Percentiles rank a stretch among this genome's conserved stretches.
phyloP scores from a whole-genome alignment of 2,113 vertebrate species.

The Mesitornis unicolor region DNA sequence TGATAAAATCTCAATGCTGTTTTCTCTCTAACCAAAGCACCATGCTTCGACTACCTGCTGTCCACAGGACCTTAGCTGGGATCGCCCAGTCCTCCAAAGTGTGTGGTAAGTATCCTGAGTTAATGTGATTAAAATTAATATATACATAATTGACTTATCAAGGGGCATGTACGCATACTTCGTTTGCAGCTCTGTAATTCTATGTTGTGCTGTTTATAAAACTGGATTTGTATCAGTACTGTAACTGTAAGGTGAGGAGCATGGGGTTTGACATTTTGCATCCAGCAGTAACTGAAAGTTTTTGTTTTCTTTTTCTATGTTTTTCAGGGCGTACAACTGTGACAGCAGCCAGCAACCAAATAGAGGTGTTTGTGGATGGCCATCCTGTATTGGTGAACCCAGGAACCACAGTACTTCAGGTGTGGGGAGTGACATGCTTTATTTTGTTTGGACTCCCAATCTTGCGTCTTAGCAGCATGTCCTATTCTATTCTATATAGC shows the following conservation, averaged over 20 bases:
- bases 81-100: constrained; percentile 68
- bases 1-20: background rate
- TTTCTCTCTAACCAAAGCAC: constrained; percentile 62
- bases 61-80: constrained; percentile 76
- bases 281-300: background rate
- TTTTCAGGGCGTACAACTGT: constrained; percentile 75
- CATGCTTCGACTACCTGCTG: constrained; percentile 84
- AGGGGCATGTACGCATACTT: accelerated
- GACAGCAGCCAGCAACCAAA: constrained; percentile 82
- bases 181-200: background rate
- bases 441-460: background rate
- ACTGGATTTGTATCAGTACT: accelerated
- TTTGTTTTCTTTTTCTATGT: background rate
- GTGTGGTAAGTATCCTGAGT: constrained; percentile 73
- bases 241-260: background rate
- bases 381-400: constrained; percentile 87
- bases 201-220: accelerated
- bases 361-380: constrained; percentile 95
- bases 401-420: constrained; percentile 93
- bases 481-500: background rate
- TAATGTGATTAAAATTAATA: background rate
- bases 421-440: constrained; percentile 29
- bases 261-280: background rate
- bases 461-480: background rate
- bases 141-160: background rate